phyloP scores from a whole-genome alignment of 2,888 invertebrate genomes.

The Drosophila cognata region DNA sequence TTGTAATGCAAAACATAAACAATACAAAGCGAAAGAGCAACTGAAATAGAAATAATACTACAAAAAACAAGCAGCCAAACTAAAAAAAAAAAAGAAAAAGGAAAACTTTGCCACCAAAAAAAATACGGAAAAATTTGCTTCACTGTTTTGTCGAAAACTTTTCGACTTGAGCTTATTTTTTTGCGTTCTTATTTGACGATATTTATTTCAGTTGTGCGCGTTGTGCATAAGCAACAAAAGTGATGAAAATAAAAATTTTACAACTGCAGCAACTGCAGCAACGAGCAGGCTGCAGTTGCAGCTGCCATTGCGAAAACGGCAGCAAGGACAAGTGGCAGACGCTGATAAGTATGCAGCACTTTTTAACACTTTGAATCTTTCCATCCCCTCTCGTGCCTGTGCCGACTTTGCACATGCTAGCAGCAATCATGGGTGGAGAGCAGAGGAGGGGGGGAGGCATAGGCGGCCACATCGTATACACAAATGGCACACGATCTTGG shows the following conservation, averaged over 20 bases:
- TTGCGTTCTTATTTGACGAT: conserved; percentile 24
- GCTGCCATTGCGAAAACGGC: conserved; percentile 31
- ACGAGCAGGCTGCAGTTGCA: conserved; percentile 1
- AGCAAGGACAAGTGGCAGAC: conserved; percentile 67
- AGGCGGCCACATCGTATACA: neutral
- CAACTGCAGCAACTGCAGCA: conserved; percentile 35
- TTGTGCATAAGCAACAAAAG: conserved; percentile 61
- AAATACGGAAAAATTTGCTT: neutral
- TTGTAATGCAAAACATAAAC: conserved; percentile 71
- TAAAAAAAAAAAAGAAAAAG: conserved; percentile 13
- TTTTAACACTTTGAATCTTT: conserved; percentile 48
- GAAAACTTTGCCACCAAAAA: neutral
- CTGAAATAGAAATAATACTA: conserved; percentile 44
- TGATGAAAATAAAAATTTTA: conserved; percentile 71
- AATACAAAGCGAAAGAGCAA: conserved; percentile 39
- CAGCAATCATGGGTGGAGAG: neutral
- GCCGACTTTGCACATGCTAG: neutral
- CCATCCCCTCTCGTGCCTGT: neutral
- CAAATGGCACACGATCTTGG: conserved; percentile 19
- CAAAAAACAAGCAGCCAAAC: conserved; percentile 38
- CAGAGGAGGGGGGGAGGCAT: neutral
- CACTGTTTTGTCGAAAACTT: conserved; percentile 1
- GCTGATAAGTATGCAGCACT: conserved; percentile 70
- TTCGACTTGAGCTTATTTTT: conserved; percentile 22
- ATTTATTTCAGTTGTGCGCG: conserved; percentile 53